These are phyloP conservation scores for Gari tellinella DNA, from an alignment of 2,888 invertebrate species.

Conservation along the genomic window DNA sequence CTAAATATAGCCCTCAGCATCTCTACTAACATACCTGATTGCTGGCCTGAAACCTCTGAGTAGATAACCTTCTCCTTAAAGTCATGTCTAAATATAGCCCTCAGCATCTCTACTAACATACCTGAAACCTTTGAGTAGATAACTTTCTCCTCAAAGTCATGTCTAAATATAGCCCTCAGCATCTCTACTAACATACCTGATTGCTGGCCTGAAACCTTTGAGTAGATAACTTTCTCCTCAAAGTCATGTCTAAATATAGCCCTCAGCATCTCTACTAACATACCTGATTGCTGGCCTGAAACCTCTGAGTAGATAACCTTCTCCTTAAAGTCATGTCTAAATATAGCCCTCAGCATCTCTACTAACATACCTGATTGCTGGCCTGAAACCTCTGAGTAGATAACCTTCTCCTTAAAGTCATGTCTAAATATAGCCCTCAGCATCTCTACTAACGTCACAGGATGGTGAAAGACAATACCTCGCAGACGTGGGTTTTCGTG, in stretches of 20 bases:
- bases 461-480: constrained; percentile 76
- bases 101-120: constrained; percentile 48
- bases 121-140: constrained; percentile 66
- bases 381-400: constrained; percentile 65
- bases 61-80: no score
- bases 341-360: constrained; percentile 79
- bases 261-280: constrained; percentile 77
- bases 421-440: constrained; percentile 78
- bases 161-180: constrained; percentile 78
- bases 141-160: constrained; percentile 76
- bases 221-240: constrained; percentile 70
- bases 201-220: no score
- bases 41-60: no score
- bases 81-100: no score
- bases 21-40: constrained; percentile 77
- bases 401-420: constrained; percentile 74
- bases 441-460: constrained; percentile 79
- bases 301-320: constrained; percentile 67
- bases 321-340: constrained; percentile 78
- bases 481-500: constrained; percentile 73
- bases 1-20: constrained; percentile 79
- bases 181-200: constrained; percentile 79
- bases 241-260: constrained; percentile 80
- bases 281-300: constrained; percentile 61
- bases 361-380: constrained; percentile 62